Evolutionary conservation across 23 tunicate genomes (phyloP), one percentile per base, ranked within the genome.

Genomic region (Trididemnum miniatum): DNA sequence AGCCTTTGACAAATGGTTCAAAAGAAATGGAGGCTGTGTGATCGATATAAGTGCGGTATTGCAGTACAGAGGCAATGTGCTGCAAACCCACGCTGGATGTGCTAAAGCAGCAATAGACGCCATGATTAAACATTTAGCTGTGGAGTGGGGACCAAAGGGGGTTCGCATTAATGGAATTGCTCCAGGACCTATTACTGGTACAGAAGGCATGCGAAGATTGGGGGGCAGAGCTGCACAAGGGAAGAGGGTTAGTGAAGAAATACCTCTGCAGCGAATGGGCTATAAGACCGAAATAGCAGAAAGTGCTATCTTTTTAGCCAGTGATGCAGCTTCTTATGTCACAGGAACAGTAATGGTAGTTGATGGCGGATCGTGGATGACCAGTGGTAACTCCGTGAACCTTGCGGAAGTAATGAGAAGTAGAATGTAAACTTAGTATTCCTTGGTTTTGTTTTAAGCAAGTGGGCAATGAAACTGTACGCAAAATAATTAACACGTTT

Each of bases 51-150:
- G 93, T 5, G 93, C 98, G 15, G 84, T 93, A 20, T 36, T 93
- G 74, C 85, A 65, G 31, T 93, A 93, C 25, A 80, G 64, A 9
- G 98, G 90, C 9, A 69, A 49, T 34, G 87, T 65, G 1, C 63
- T 93, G 89, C 93, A 93, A 39, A 81, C 75, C 3, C 98, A 93
- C 66, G 98, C 98, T 22, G 98, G 98, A 5, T 51, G 72, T 39
- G 93, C 98, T 9, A 93, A 93, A 80, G 98, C 98, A 28, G 98
- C 98, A 5, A 88, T 93, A 23, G 95, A 93, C 71, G 89, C 92
- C 22, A 93, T 93, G 93, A 88, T 87, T 9, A 88, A 84, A 76
- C 98, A 93, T 59, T 40, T 93, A 77, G 98, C 98, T 71, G 98
- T 88, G n/a, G 98, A 93, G 40, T 93, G 92, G 89, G 88, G 86